Percentiles rank a stretch among this genome's conserved stretches.
These are phyloP conservation scores for Zaprionus bogoriensis DNA, from an alignment of 2,888 invertebrate species.

Conservation along the genomic window DNA sequence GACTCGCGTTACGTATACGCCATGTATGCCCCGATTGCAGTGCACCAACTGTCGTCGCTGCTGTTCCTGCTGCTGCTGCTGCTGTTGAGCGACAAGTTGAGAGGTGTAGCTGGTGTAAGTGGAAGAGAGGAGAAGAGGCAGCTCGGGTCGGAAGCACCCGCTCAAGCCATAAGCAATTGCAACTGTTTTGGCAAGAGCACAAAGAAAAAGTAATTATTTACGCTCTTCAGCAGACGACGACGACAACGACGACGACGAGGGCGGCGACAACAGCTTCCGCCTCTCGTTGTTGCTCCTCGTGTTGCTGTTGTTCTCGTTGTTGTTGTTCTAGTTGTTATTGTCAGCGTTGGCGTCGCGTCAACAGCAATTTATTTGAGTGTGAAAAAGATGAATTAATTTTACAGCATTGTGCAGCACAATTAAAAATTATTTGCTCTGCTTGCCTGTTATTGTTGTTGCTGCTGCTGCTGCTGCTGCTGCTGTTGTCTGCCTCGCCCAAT, in stretches of 20 bases:
- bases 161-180: conserved; percentile 58
- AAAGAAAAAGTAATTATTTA: conserved; percentile 78
- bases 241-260: conserved; percentile 48
- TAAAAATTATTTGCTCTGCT: conserved; percentile 74
- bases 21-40: conserved; percentile 56
- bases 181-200: conserved; percentile 74
- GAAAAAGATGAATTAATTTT: conserved; percentile 79
- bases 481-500: conserved; percentile 26
- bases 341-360: conserved; percentile 68
- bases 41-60: conserved; percentile 15
- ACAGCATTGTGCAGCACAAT: conserved; percentile 79
- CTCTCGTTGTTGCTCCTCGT: conserved; percentile 17
- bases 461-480: not conserved
- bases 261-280: conserved; percentile 43
- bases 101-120: conserved; percentile 52
- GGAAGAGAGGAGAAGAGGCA: conserved; percentile 38
- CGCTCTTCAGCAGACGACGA: conserved; percentile 73
- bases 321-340: conserved; percentile 28
- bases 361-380: conserved; percentile 79
- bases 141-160: conserved; percentile 16
- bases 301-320: conserved; percentile 15
- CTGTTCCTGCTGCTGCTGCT: conserved; percentile 17
- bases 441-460: not conserved
- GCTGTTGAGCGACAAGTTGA: not conserved
- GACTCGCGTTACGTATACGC: conserved; percentile 62